Base-by-base conservation (phyloP, 2,113 vertebrate species). In the Cyprinodon brontotheroides region DNA sequence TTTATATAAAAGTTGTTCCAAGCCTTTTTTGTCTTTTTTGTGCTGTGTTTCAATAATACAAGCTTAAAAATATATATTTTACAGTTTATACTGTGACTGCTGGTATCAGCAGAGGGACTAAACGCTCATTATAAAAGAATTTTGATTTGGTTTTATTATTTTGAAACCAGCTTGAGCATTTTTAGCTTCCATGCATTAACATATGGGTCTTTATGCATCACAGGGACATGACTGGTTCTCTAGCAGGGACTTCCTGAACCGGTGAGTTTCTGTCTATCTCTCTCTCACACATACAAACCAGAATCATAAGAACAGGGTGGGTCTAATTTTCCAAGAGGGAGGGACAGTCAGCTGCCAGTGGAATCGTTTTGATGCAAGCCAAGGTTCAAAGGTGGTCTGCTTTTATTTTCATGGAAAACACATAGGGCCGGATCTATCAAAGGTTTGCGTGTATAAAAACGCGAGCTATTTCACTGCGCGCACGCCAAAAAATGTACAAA, bases 161-260 rank as follows among this genome's bases (percentile, higher is more conserved):
- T 14, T 57, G 6, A 57, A n/a, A 20, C 50, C 14, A 3, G 17
- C 37, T 12, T 13, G 9, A 77, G 64, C 20, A 14, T 29, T 43
- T 64, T 77, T 60, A 64, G 38, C 50, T 11, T 39, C 12, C 41
- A 57, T 73, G 29, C 29, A 74, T 88, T 91, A 90, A 89, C 85
- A 67, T 80, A 72, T 67, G 11, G 60, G 79, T 90, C 79, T 93
- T 81, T 93, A 89, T 95, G 89, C 92, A 91, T 88, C 90, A 45
- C 93, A 95, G 94, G 93, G 81, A 75, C 79, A 90, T n/a, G 87
- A 91, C 75, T 93, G 92, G 92, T 81, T 86, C 84, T 89, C 93
- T 83, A 93, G 91, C 91, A 92, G 89, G 75, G 91, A 89, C 64
- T 93, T 94, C 89, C 90, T 93, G 70, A 93, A 93, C 83, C 93